phyloP scores from a whole-genome alignment of 2,888 invertebrate genomes.

The Tipula helvola region DNA sequence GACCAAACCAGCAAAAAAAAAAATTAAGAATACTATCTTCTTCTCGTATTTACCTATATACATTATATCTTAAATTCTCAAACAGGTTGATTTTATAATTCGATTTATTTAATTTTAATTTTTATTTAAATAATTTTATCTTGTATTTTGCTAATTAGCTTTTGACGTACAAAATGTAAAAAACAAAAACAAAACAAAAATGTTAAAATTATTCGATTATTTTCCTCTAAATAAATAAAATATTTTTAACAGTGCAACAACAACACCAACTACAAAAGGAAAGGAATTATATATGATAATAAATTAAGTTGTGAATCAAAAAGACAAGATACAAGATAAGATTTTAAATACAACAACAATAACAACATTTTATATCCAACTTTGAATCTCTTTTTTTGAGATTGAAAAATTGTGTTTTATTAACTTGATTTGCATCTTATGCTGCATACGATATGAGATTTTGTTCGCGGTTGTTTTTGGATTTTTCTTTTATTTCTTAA shows the following conservation, averaged over 20 bases:
- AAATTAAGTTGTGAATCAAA: slow-evolving; percentile 9
- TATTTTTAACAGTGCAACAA: background rate
- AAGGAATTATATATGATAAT: background rate
- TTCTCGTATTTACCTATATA: background rate
- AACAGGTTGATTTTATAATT: slow-evolving; percentile 8
- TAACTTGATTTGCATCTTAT: background rate
- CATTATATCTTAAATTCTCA: background rate
- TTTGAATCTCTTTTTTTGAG: background rate
- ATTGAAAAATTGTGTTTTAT: background rate
- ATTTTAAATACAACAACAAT: background rate
- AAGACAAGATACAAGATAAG: slow-evolving; percentile 10
- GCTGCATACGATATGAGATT: background rate
- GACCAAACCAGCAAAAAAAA: background rate
- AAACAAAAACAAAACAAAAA: background rate
- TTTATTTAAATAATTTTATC: slow-evolving; percentile 6
- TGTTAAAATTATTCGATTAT: background rate
- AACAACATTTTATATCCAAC: background rate
- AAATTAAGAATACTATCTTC: background rate
- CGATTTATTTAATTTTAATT: background rate
- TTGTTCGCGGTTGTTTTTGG: background rate
- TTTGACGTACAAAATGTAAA: background rate
- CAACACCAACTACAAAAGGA: background rate
- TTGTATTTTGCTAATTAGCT: slow-evolving; percentile 6
- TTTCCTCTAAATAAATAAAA: background rate
- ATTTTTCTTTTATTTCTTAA: background rate